Base-by-base conservation (phyloP, 2,888 invertebrate genomes). In the Pandemis corylana region DNA sequence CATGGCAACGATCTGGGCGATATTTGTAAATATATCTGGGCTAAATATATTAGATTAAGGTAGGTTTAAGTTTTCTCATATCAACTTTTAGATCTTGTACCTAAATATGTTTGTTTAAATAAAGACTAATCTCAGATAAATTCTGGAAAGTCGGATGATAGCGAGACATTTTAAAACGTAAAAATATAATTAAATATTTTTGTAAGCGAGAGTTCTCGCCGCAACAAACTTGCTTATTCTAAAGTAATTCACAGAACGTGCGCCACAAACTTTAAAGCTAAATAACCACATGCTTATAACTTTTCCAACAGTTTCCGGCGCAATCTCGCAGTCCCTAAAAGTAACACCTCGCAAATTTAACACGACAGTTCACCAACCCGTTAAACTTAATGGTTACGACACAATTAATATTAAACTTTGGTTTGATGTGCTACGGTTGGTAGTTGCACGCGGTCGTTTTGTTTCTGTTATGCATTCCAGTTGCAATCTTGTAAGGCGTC, bases 271-370 rank as follows among this genome's bases (percentile, higher is more conserved):
- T 42, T 68, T 63, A 44, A 12, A 41, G 10, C 72, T 66, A 65
- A 67, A 62, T 20, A 68, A 73, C 68, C 72, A 73, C 72, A 73
- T 73, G 63, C 63, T 72, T 68, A 68, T 46, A 46, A 72, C 62
- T 63, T 72, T 13, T 10, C 56, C 56, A 63, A 53, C 46, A 42
- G 13, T 63, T 68, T n/a, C 28, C 56, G 36, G 13, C 56, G 53
- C 68, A 64, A 64, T 64, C 72, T 64, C 53, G 63, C 68, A 68
- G 72, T 64, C 44, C 64, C 73, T 65, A 73, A 73, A 69, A 65
- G 59, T 73, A 69, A 65, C 63, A 68, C 63, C 56, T 68, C 36
- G 20, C 46, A 68, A 51, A 67, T 72, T 68, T 62, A 12, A 62
- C 53, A 13, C 72, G 72, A 72, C 68, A 72, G 42, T 72, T 71